phyloP scores from a whole-genome alignment of 2,888 invertebrate genomes.

The Carcina quercana region DNA sequence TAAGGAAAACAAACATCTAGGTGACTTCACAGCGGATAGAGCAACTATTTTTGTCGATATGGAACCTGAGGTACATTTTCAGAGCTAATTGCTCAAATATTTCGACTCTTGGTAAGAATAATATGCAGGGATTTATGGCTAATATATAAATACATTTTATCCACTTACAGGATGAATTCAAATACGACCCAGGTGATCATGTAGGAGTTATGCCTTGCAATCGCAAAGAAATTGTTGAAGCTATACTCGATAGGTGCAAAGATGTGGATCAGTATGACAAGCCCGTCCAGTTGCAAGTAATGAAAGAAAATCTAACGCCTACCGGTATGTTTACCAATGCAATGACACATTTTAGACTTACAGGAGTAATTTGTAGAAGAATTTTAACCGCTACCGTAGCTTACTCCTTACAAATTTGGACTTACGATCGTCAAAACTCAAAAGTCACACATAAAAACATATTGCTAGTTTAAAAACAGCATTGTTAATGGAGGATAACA shows the following conservation, averaged over 20 bases:
- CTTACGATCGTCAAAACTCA: too few species aligned
- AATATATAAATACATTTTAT: not conserved
- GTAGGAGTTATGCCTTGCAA: constrained; percentile 93
- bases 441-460: too few species aligned
- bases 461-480: too few species aligned
- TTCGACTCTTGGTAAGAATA: too few species aligned
- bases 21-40: constrained; percentile 70
- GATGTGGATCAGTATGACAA: constrained; percentile 80
- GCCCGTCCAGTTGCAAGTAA: constrained; percentile 83
- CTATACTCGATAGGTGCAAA: constrained; percentile 80
- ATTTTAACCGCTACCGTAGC: too few species aligned
- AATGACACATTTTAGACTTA: too few species aligned
- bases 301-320: constrained; percentile 88
- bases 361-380: too few species aligned
- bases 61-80: constrained; percentile 57
- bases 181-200: constrained; percentile 94
- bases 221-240: constrained; percentile 83
- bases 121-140: not conserved
- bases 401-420: too few species aligned
- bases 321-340: too few species aligned
- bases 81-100: too few species aligned
- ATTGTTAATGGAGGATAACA: too few species aligned
- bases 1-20: constrained; percentile 70
- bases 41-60: constrained; percentile 76
- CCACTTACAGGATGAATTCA: constrained; percentile 59